Conservation (phyloP, 2,797 vertebrate species). For the Distichodus sexfasciatus region DNA sequence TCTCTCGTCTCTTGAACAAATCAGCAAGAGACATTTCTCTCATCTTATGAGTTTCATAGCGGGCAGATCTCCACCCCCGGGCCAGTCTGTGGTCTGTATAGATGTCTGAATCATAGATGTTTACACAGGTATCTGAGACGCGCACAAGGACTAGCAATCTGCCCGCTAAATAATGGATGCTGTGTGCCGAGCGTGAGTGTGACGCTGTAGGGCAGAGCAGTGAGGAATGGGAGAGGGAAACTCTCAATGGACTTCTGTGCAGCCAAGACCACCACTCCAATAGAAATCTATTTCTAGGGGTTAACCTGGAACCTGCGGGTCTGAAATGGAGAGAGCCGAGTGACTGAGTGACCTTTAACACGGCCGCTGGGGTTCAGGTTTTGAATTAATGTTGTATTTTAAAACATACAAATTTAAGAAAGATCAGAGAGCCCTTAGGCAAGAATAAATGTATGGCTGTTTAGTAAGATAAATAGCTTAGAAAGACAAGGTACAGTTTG, state of each 20-base stretch:
- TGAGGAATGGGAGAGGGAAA: conserved; percentile 1
- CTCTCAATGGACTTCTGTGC: conserved; percentile 3
- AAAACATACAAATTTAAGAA: too few species aligned
- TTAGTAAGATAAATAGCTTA: too few species aligned
- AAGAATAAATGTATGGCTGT: too few species aligned
- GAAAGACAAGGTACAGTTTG: too few species aligned
- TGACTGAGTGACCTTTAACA: too few species aligned
- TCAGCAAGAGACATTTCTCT: background rate
- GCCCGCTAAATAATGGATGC: conserved; percentile 38
- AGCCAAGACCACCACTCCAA: conserved; percentile 14
- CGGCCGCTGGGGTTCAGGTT: too few species aligned
- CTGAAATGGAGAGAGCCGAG: too few species aligned
- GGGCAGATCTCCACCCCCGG: background rate
- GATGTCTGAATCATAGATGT: conserved; percentile 27
- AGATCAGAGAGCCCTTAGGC: too few species aligned
- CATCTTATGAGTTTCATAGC: background rate
- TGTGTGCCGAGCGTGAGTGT: conserved; percentile 14
- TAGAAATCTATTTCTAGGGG: too few species aligned
- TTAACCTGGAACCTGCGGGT: too few species aligned
- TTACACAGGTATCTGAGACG: conserved; percentile 12
- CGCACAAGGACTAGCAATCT: conserved; percentile 11
- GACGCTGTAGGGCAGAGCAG: conserved; percentile 5
- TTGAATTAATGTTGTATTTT: too few species aligned
- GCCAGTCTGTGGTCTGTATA: conserved; percentile 7
- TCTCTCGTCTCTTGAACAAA: conserved; percentile 1